Conservation (phyloP, 2,113 vertebrate species). For the Lucifuga dentata region DNA sequence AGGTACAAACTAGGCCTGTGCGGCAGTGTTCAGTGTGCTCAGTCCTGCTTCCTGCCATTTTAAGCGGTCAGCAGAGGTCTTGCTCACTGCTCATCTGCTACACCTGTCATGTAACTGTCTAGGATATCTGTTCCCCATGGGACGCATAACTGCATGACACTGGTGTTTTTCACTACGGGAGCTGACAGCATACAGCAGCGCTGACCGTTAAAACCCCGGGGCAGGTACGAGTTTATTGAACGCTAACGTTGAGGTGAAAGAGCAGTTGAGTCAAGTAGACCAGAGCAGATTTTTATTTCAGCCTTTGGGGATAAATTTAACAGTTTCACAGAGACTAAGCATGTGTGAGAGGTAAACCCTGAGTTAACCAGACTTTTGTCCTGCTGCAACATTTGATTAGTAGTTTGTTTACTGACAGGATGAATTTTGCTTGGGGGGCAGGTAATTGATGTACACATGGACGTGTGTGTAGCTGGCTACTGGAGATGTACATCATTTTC, state of each 20-base stretch:
- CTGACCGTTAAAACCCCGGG: conserved; percentile 38
- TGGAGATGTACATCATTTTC: conserved; percentile 68
- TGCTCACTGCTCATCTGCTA: conserved; percentile 53
- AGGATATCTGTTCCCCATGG: conserved; percentile 59
- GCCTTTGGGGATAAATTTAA: not conserved
- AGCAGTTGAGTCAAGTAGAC: conserved; percentile 23
- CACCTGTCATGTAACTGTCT: conserved; percentile 65
- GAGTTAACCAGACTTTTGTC: not conserved
- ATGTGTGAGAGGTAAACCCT: not conserved
- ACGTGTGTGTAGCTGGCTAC: conserved; percentile 36
- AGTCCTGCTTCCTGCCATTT: conserved; percentile 7
- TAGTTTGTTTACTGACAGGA: conserved; percentile 50
- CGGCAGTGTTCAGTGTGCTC: no score
- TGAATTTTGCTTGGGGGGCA: conserved; percentile 33
- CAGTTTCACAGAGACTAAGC: not conserved
- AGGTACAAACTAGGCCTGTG: no score
- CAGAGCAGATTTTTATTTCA: not conserved
- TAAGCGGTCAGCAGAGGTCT: conserved; percentile 56
- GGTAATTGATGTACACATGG: conserved; percentile 43
- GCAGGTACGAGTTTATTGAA: conserved; percentile 43
- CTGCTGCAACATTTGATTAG: conserved; percentile 24
- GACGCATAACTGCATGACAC: conserved; percentile 55
- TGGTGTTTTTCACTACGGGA: conserved; percentile 47
- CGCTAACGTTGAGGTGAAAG: conserved; percentile 36
- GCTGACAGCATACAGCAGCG: conserved; percentile 44